Conservation (phyloP, 2,888 invertebrate genomes). For the Dermolepida albohirtum region DNA sequence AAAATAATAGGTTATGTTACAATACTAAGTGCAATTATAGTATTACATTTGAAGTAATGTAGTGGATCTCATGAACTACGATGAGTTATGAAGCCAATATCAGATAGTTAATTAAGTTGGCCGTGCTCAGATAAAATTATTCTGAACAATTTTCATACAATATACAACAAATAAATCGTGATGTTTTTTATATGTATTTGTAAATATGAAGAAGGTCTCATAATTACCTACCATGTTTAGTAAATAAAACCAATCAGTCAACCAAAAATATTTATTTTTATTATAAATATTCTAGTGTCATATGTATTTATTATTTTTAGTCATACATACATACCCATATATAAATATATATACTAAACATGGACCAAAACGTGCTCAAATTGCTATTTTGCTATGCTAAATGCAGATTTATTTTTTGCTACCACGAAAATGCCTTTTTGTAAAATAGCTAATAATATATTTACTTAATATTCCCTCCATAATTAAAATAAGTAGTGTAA, state of each 20-base stretch:
- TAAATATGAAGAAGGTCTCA: conserved; percentile 42
- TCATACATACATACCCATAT: conserved; percentile 45
- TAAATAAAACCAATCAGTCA: conserved; percentile 47
- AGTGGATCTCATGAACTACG: conserved; percentile 44
- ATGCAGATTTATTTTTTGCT: conserved; percentile 51
- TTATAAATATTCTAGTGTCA: conserved; percentile 49
- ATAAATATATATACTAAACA: conserved; percentile 50
- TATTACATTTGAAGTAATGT: conserved; percentile 5
- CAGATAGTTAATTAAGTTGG: conserved; percentile 34
- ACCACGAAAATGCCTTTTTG: conserved; percentile 57
- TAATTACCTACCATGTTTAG: conserved; percentile 53
- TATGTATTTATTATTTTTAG: conserved; percentile 48
- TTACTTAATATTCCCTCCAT: conserved; percentile 62
- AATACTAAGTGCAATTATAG: conserved; percentile 39
- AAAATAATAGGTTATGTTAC: conserved; percentile 11
- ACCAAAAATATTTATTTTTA: conserved; percentile 49
- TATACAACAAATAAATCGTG: conserved; percentile 44
- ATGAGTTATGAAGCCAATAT: conserved; percentile 35
- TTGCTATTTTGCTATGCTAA: conserved; percentile 51
- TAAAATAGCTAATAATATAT: conserved; percentile 46
- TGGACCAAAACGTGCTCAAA: conserved; percentile 56
- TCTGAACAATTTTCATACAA: conserved; percentile 39
- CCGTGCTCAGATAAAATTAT: conserved; percentile 42
- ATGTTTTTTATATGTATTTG: conserved; percentile 42
- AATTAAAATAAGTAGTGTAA: conserved; percentile 57